A percentile compares a stretch with the other conserved stretches of the same genome.
Evolutionary conservation across 1,140 invertebrate species (phyloP).

Genomic region (Leguminivora glycinivorella): DNA sequence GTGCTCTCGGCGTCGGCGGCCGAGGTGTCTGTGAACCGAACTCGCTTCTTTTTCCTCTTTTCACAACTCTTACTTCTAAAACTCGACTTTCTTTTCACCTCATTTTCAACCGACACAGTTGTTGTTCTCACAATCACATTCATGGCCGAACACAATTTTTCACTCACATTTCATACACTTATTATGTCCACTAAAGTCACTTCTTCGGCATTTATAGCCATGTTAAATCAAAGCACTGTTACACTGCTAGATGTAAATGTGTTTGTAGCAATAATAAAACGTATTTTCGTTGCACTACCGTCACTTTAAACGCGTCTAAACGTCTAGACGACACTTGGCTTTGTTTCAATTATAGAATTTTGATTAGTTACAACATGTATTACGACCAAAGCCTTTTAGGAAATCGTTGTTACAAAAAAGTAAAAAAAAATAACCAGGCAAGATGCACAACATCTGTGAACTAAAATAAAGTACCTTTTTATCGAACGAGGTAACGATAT

Average conservation of each 20-base stretch:
- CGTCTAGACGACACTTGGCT: conserved; percentile 56
- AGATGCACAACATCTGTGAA: not conserved
- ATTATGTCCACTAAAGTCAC: not conserved
- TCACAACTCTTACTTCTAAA: conserved; percentile 51
- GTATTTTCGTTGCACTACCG: conserved; percentile 24
- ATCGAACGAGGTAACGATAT: conserved; percentile 24
- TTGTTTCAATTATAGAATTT: conserved; percentile 54
- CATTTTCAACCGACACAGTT: conserved; percentile 34
- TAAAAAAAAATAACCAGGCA: conserved; percentile 1
- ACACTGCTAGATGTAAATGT: conserved; percentile 4
- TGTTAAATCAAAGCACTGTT: conserved; percentile 4
- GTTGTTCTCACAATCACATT: not conserved
- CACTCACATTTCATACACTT: not conserved
- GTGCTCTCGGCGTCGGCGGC: conserved; percentile 38
- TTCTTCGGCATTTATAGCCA: not conserved
- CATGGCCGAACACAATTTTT: not conserved
- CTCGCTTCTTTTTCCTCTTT: conserved; percentile 57
- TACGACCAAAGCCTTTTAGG: conserved; percentile 22
- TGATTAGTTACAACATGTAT: conserved; percentile 51
- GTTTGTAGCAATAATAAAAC: conserved; percentile 18
- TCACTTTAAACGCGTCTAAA: conserved; percentile 48
- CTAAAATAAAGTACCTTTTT: conserved; percentile 22
- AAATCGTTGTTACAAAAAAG: conserved; percentile 12
- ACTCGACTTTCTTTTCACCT: conserved; percentile 57
- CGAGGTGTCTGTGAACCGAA: conserved; percentile 56